Percentiles rank a stretch among this genome's conserved stretches.
Conservation (phyloP, 2,113 vertebrate genomes). For the Hemibagrus wyckioides region DNA sequence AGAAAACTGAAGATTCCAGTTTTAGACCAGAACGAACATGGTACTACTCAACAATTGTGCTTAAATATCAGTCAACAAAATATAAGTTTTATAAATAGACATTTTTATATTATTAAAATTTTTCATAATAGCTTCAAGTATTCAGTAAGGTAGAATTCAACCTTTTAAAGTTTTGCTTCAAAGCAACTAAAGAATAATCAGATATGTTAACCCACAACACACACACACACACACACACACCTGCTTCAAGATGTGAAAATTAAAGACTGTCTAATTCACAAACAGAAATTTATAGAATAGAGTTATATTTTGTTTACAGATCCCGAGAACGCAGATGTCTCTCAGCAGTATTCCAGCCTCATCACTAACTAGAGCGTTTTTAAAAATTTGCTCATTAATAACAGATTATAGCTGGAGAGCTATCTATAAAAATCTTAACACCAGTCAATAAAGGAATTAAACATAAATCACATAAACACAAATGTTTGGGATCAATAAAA, state of each 20-base stretch:
- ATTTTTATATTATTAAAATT: neutral
- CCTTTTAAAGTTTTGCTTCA: constrained; percentile 39
- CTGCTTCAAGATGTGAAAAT: neutral
- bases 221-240: constrained; percentile 29
- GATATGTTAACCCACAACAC: constrained; percentile 41
- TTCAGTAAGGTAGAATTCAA: neutral
- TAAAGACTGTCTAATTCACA: neutral
- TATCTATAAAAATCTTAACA: neutral
- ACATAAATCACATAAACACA: neutral
- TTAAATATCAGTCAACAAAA: neutral
- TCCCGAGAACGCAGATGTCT: neutral
- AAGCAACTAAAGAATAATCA: constrained; percentile 37
- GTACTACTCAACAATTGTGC: neutral
- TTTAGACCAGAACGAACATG: neutral
- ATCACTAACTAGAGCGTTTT: neutral
- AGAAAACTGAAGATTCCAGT: too few relatives aligned
- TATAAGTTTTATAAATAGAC: neutral
- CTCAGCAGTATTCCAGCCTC: neutral
- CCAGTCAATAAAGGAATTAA: neutral
- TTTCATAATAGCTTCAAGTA: neutral
- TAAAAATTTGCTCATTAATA: constrained; percentile 1
- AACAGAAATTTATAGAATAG: neutral
- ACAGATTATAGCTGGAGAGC: neutral
- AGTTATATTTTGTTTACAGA: neutral
- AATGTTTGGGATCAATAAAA: neutral